Evolutionary conservation across 2,797 vertebrate species (phyloP), one percentile per base, ranked within the genome.

Genomic region (Mormyrus proboscirostris): DNA sequence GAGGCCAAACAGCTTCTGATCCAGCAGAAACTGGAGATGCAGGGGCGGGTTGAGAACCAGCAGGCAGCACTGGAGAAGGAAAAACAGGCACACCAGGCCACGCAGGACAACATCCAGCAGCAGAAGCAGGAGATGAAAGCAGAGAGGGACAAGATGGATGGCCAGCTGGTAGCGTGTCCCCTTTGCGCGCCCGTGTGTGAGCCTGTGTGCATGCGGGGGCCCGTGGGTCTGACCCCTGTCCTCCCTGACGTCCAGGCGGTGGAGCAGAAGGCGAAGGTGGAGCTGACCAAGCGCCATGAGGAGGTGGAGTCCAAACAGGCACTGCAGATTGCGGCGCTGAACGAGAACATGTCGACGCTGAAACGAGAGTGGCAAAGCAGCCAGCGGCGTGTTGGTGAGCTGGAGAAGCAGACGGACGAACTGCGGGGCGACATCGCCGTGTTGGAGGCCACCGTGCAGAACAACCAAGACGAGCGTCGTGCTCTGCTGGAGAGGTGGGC

Each of bases 321-420:
- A 1, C 94, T 98, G 94, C 98, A 99, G 94, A 96, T 99, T 90
- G 97, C 97, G 49, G 97, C 98, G 9, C 93, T 99, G 90, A 99
- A 98, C 89, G 99, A 99, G 91, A 99, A 99, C 9, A 92, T 99
- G 92, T 97, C 97, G 79, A 99, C 98, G 0, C 94, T 99, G 92
- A 99, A 99, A 94, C 97, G 98, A 12, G 99, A 99, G 93, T 98
- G 97, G 97, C 98, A 99, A 91, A 96, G 97, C 89, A 98, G 98
- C 93, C 98, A 99, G 90, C 95, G 96, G 89, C 94, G 98, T 79
- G 97, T 98, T 0, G 93, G 95, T 0, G 99, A 99, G 89, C 97
- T 99, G 65, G 98, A 99, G 95, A 99, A 99, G 65, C 98, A 99
- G 93, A 98, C 96, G 0, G 99, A 99, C 0, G 98, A 99, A 92